A percentile compares a stretch with the other conserved stretches of the same genome.
phyloP scores from a whole-genome alignment of 2,113 vertebrate species.

The Centrocercus urophasianus region DNA sequence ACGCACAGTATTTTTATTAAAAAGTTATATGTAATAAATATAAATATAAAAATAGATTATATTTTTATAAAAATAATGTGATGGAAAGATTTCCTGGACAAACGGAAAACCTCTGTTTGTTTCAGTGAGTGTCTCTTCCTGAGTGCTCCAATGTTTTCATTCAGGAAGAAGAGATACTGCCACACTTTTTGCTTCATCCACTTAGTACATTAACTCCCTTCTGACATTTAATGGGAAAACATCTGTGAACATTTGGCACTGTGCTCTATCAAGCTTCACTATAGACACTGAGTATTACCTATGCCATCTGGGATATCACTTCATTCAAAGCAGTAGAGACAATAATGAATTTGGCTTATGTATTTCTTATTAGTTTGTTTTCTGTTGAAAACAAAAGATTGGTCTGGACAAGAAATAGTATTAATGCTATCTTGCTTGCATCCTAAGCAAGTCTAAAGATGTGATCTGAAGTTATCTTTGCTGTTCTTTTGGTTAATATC shows the following conservation, averaged over 20 bases:
- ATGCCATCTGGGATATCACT: accelerated
- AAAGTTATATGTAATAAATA: neutral
- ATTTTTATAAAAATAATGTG: too few relatives aligned
- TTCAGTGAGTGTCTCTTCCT: neutral
- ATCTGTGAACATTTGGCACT: neutral
- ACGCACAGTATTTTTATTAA: neutral
- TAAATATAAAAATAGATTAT: too few relatives aligned
- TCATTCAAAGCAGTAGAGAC: neutral
- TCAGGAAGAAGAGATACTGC: neutral
- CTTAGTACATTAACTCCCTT: accelerated
- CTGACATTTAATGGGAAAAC: neutral
- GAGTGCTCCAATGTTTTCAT: neutral
- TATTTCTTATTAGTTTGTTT: neutral
- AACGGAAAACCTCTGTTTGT: neutral
- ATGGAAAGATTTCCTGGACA: neutral
- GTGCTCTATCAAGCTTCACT: neutral
- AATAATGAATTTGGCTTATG: accelerated
- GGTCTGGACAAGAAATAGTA: accelerated
- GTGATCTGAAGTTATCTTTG: neutral
- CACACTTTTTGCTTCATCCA: neutral
- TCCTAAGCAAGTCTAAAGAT: neutral
- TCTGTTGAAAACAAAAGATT: neutral
- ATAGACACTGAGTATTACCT: accelerated
- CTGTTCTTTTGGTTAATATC: neutral
- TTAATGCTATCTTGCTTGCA: neutral